Base-by-base conservation (phyloP, 2,888 invertebrate genomes). In the Campoletis raptor region DNA sequence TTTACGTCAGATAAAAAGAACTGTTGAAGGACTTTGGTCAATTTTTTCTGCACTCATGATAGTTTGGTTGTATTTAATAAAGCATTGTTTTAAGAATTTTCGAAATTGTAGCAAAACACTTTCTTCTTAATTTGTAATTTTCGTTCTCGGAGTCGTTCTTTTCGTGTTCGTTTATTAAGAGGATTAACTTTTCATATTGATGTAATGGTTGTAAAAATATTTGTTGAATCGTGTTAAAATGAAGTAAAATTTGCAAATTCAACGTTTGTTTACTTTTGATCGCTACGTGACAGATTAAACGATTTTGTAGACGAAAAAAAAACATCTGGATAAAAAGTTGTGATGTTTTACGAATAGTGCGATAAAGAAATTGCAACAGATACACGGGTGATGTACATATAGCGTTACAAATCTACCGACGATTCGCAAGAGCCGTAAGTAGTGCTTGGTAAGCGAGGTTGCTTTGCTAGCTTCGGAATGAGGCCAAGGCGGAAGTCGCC, bases 401-500 rank as follows among this genome's bases (percentile, higher is more conserved):
- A 48, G 54, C 18, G 66, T 84, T 77, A 80, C 64, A 78, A 86
- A 86, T 83, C 77, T 81, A 86, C 80, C 52, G 66, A 74, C 73
- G 79, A 85, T 83, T 78, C 57, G 74, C 36, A 80, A 77, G 81
- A 73, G 72, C 54, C 57, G 64, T 81, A 73, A 61, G 76, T 57
- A 67, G 81, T 64, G 72, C 64, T 83, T 52, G 81, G 76, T 81
- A 86, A 77, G 81, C 81, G 64, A 84, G 80, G 79, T 86, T 86
- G 83, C 77, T 81, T 86, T 69, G 86, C 86, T 86, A 83, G 74
- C 81, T 18, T 80, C 87, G 88, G 86, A 92, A 91, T 90, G 90
- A 91, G 91, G 89, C 90, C 90, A 89, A 92, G 91, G 90, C 92
- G 92, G 92, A 92, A 92, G 90, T 91, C 87, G 89, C 90, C 89